Base-by-base conservation (phyloP, 2,797 vertebrate species). In the Strix occidentalis region DNA sequence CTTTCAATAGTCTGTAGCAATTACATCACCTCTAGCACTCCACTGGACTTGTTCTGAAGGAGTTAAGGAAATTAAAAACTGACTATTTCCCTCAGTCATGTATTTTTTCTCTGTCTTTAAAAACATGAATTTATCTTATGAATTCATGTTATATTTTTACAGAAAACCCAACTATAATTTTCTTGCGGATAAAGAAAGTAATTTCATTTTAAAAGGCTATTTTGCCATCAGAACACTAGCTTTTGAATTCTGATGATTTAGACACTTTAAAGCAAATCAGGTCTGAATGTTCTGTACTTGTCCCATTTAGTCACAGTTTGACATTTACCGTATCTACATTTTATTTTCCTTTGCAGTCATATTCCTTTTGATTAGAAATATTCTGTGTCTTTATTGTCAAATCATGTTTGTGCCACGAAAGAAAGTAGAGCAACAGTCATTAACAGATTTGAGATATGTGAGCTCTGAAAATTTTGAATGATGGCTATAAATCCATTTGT, bases 351-450 rank as follows among this genome's bases (percentile, higher is more conserved):
- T 92, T 85, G n/a, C 25, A 92, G 58, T 77, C 13, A 58, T 66
- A 74, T 89, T 94, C 35, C 41, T 85, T 93, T 91, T 77, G 64
- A 83, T 94, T 85, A 91, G 31, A 80, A 91, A 85, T 35, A 80
- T 56, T 85, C 37, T 43, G 13, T 58, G 61, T 71, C 86, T 84
- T 92, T 83, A 87, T 68, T 87, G 61, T 80, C 75, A 97, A 75
- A 77, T 58, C 20, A 70, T 31, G 37, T 93, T 95, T 94, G 48
- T 4, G 9, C 35, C 46, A 82, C 63, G 90, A 88, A 95, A 75
- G 54, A 53, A 92, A 96, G 64, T 28, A 77, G 60, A 87, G 72
- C 71, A 94, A 48, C 20, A 76, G 26, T 56, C 74, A 87, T 48
- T 84, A 90, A 76, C n/a, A 85, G 71, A 83, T 91, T 77, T 74